Conservation (phyloP, 2,888 invertebrate species). For the Andrena praecox region DNA sequence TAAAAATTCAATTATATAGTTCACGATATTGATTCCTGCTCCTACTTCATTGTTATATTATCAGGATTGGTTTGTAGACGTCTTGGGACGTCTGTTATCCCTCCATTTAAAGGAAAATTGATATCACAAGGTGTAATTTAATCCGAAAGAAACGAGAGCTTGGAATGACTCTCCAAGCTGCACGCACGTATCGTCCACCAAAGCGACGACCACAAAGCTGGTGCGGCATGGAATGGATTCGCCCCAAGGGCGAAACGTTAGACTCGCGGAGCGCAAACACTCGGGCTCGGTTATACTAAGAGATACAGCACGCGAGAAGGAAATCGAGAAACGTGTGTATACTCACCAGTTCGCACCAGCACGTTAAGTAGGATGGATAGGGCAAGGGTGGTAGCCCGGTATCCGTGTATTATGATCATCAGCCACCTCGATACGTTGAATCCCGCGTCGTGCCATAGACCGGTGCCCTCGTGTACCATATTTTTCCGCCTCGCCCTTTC, state of each 20-base stretch:
- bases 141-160: too few species aligned
- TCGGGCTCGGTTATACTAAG: not conserved
- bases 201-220: slow-evolving; percentile 45
- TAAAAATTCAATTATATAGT: too few species aligned
- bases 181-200: slow-evolving; percentile 25
- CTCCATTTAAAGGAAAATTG: too few species aligned
- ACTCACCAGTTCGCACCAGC: slow-evolving; percentile 82
- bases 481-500: slow-evolving; percentile 68
- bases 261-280: slow-evolving; percentile 51
- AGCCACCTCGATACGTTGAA: slow-evolving; percentile 79
- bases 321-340: slow-evolving; percentile 47
- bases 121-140: too few species aligned
- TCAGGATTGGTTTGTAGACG: too few species aligned
- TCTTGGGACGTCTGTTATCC: too few species aligned
- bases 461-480: slow-evolving; percentile 81
- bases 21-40: too few species aligned
- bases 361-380: slow-evolving; percentile 81
- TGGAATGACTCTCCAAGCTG: not conserved
- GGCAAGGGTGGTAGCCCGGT: slow-evolving; percentile 80
- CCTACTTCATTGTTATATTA: too few species aligned
- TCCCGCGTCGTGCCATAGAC: slow-evolving; percentile 79
- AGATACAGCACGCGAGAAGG: slow-evolving; percentile 24
- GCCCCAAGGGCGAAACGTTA: slow-evolving; percentile 35
- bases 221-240: slow-evolving; percentile 25
- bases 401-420: slow-evolving; percentile 79